Percentiles rank a stretch among this genome's conserved stretches.
Conservation (phyloP, 2,888 invertebrate genomes). For the Pediacus dermestoides region DNA sequence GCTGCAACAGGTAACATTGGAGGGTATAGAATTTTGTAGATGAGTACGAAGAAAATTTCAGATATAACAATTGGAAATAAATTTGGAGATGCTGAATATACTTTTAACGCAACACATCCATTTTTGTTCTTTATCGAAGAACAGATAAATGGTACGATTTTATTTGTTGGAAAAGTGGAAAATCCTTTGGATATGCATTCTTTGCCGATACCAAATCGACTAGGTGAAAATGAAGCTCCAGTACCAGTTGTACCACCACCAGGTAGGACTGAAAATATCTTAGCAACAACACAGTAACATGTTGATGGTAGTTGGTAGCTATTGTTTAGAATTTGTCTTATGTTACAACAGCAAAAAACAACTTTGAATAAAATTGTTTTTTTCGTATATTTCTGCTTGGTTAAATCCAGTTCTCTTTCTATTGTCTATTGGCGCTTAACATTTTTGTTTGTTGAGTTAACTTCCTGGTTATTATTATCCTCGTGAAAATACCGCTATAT, state of each 20-base stretch:
- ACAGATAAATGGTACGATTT: constrained; percentile 65
- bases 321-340: too few relatives aligned
- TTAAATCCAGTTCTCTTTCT: too few relatives aligned
- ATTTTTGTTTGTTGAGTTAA: too few relatives aligned
- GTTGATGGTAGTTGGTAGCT: too few relatives aligned
- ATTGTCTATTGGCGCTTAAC: too few relatives aligned
- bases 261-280: too few relatives aligned
- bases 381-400: too few relatives aligned
- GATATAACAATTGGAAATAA: constrained; percentile 69
- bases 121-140: constrained; percentile 80
- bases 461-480: too few relatives aligned
- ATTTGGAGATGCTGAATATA: constrained; percentile 59
- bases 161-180: constrained; percentile 71
- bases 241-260: constrained; percentile 2
- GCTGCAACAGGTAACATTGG: constrained; percentile 61
- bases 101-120: constrained; percentile 69
- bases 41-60: constrained; percentile 36
- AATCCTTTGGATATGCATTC: constrained; percentile 55
- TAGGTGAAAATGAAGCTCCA: constrained; percentile 1
- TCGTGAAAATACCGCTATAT: too few relatives aligned
- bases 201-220: constrained; percentile 23
- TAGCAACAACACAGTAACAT: too few relatives aligned
- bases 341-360: too few relatives aligned
- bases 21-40: neutral
- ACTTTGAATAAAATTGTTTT: too few relatives aligned